phyloP scores from a whole-genome alignment of 2,888 invertebrate species.

The Oxyscelio sp. region DNA sequence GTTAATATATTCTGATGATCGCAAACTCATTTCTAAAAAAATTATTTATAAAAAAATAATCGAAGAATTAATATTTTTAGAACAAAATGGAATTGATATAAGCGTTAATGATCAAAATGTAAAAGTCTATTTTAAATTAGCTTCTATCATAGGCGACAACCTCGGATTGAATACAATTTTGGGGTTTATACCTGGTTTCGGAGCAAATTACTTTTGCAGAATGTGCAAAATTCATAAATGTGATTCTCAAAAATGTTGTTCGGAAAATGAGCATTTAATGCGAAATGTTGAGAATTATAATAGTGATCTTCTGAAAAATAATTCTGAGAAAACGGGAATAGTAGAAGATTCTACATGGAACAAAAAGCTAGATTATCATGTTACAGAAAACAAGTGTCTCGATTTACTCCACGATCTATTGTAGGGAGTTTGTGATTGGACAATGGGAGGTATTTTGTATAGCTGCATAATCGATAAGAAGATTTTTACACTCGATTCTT shows the following conservation, averaged over 20 bases:
- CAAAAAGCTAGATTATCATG: conserved; percentile 32
- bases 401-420: conserved; percentile 50
- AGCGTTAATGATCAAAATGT: conserved; percentile 1
- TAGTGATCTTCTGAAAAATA: conserved; percentile 6
- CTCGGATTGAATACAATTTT: conserved; percentile 35
- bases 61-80: conserved; percentile 25
- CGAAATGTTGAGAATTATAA: conserved; percentile 6
- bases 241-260: background rate
- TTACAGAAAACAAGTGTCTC: conserved; percentile 40
- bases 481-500: conserved; percentile 23
- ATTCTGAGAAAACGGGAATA: conserved; percentile 15
- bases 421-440: conserved; percentile 45
- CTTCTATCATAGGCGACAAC: conserved; percentile 28
- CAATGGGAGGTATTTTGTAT: conserved; percentile 26
- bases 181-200: conserved; percentile 23
- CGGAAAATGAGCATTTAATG: conserved; percentile 20
- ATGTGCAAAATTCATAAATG: conserved; percentile 29
- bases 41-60: conserved; percentile 26
- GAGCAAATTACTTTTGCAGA: conserved; percentile 29
- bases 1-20: conserved; percentile 33
- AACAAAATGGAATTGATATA: conserved; percentile 8
- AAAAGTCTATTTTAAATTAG: conserved; percentile 10
- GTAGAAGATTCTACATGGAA: conserved; percentile 45
- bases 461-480: conserved; percentile 17
- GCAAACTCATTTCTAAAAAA: conserved; percentile 31